These are phyloP conservation scores for Troglohyphantes excavatus DNA, from an alignment of 2,888 invertebrate genomes.

Conservation along the genomic window DNA sequence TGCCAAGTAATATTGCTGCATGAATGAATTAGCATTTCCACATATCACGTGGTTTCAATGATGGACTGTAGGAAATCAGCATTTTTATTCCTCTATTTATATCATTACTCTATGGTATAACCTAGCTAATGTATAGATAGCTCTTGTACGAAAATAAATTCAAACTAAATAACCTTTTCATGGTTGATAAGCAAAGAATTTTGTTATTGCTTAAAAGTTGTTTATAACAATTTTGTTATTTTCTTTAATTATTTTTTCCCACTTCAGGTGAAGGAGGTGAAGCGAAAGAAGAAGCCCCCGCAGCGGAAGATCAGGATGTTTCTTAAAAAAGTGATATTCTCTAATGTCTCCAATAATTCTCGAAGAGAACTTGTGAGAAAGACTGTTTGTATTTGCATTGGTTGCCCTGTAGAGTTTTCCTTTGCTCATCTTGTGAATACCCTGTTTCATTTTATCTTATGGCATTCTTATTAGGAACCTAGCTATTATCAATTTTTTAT, in stretches of 20 bases:
- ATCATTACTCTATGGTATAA: too few species aligned
- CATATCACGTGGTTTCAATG: too few species aligned
- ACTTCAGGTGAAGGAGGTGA: conserved; percentile 90
- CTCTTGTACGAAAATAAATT: too few species aligned
- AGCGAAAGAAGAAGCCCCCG: conserved; percentile 94
- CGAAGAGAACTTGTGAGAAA: conserved; percentile 73
- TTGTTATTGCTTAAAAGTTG: too few species aligned
- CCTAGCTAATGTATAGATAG: too few species aligned
- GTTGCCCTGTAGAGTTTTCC: conserved; percentile 79
- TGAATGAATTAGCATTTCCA: too few species aligned
- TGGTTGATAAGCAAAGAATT: too few species aligned
- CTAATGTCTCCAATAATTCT: conserved; percentile 75
- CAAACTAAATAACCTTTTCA: too few species aligned
- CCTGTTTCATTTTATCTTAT: conserved; percentile 70
- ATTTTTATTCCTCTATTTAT: too few species aligned
- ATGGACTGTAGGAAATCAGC: too few species aligned
- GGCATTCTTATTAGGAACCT: conserved; percentile 69
- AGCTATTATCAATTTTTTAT: conserved; percentile 73
- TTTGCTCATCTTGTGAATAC: conserved; percentile 79
- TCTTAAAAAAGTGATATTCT: conserved; percentile 87
- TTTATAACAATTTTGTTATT: too few species aligned
- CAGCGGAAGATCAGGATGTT: conserved; percentile 97
- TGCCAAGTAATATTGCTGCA: too few species aligned
- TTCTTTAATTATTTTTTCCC: conserved; percentile 27
- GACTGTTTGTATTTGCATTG: conserved; percentile 78